A percentile compares a stretch with the other conserved stretches of the same genome.
Evolutionary conservation across 1,140 invertebrate genomes (phyloP).

Genomic region (Ridgeia piscesae): DNA sequence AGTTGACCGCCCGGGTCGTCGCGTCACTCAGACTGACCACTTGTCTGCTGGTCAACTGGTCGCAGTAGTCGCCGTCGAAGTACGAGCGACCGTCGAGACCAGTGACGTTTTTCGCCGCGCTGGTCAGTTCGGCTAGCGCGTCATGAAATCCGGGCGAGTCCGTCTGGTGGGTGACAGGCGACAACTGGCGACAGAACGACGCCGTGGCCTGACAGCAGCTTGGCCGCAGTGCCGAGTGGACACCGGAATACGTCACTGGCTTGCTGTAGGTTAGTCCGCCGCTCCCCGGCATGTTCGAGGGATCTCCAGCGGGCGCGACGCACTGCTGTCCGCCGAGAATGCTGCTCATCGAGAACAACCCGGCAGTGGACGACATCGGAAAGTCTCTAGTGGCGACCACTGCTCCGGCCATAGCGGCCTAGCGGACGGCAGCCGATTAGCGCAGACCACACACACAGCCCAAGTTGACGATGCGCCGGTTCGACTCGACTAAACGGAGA

Average conservation of each 20-base stretch:
- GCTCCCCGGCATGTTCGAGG: background rate
- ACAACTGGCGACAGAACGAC: background rate
- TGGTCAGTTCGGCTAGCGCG: background rate
- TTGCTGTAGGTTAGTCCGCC: background rate
- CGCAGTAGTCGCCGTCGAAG: background rate
- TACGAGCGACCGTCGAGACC: background rate
- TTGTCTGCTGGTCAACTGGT: background rate
- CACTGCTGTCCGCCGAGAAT: background rate
- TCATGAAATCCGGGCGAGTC: background rate
- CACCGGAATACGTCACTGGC: background rate
- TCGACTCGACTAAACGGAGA: background rate
- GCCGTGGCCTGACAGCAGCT: background rate
- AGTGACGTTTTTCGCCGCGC: background rate
- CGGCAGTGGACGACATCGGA: background rate
- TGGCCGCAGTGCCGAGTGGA: background rate
- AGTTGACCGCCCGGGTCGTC: background rate
- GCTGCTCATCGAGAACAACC: background rate
- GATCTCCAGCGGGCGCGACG: background rate
- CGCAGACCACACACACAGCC: background rate
- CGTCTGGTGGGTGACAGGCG: background rate
- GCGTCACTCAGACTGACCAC: background rate
- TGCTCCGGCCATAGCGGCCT: background rate
- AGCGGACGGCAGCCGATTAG: background rate
- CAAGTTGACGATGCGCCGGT: background rate
- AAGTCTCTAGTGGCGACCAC: background rate